Base-by-base conservation (phyloP, 2,888 invertebrate genomes). In the Helobdella robusta region DNA sequence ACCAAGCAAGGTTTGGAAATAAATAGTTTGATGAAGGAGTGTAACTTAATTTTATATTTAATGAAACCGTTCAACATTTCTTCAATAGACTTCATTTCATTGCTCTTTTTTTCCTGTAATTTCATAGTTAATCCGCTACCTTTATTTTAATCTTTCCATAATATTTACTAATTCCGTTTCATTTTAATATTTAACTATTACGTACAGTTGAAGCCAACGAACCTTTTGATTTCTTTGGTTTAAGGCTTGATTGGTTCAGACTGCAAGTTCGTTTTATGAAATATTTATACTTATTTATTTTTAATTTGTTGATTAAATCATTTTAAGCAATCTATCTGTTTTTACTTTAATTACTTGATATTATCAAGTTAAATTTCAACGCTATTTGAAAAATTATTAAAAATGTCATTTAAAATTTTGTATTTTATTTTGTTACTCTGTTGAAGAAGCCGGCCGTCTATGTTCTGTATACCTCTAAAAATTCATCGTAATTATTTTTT, bases 181-280 rank as follows among this genome's bases (percentile, higher is more conserved):
- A 50, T 11, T 50, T 50, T 50, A 30, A 52, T 18, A 8, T 59
- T 4, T 32, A 28, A 8, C 23, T 28, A 5, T 52, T 4, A 35
- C n/a, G 34, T 56, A n/a, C 76, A 81, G 93, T 95, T 54, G 94
- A 94, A 80, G 93, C 92, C 48, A 92, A 91, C 81, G 92, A 92
- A 77, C 78, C 91, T 2, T 94, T 95, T 81, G 94, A 98, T 81
- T 93, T 99, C 76, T 85, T 92, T 70, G 91, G 92, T 32, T 86
- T 97, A 73, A 85, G 98, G 34, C 81, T 97, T 67, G 98, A 99
- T 78, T 99, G 98, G 98, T 92, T 92, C 77, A 85, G 98, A 70
- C 82, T 99, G 60, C 97, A 97, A 82, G 81, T 80, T 70, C 68
- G 68, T 56, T 65, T 60, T 52, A 18, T 18, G 15, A 52, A 11